These are phyloP conservation scores for Aporophyla lueneburgensis DNA, from an alignment of 2,888 invertebrate genomes.

Conservation along the genomic window DNA sequence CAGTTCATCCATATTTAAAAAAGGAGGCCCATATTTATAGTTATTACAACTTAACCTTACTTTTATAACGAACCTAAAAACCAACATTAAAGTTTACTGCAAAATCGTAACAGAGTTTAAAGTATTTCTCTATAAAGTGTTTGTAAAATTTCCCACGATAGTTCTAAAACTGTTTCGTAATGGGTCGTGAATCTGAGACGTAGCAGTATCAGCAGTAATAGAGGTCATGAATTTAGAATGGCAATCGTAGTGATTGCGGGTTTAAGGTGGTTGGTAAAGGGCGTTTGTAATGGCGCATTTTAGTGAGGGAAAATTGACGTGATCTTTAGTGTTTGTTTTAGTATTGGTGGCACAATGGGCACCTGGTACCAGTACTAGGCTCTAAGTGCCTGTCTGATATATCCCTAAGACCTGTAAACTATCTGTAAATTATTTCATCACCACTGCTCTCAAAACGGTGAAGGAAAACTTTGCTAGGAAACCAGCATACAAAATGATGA, in stretches of 20 bases:
- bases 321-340: not conserved
- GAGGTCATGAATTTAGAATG: slow-evolving; percentile 52
- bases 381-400: too few relatives aligned
- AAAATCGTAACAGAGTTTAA: slow-evolving; percentile 44
- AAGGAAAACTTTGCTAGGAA: not conserved
- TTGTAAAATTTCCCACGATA: slow-evolving; percentile 51
- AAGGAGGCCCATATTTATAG: not conserved
- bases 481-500: not conserved
- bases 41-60: slow-evolving; percentile 9
- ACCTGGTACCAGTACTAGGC: too few relatives aligned
- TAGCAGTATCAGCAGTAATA: slow-evolving; percentile 45
- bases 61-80: slow-evolving; percentile 21
- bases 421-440: too few relatives aligned
- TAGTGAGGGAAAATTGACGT: not conserved
- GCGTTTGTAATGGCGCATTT: not conserved
- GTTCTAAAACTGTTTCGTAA: slow-evolving; percentile 56
- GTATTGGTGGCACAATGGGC: not conserved
- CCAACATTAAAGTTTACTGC: slow-evolving; percentile 19
- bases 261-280: not conserved
- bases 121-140: slow-evolving; percentile 44
- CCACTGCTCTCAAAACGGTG: too few relatives aligned
- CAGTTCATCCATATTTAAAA: not conserved
- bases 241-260: slow-evolving; percentile 27
- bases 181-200: slow-evolving; percentile 53
- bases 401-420: not conserved